Conservation (phyloP, 1,140 invertebrate species). For the Drosophila varians region DNA sequence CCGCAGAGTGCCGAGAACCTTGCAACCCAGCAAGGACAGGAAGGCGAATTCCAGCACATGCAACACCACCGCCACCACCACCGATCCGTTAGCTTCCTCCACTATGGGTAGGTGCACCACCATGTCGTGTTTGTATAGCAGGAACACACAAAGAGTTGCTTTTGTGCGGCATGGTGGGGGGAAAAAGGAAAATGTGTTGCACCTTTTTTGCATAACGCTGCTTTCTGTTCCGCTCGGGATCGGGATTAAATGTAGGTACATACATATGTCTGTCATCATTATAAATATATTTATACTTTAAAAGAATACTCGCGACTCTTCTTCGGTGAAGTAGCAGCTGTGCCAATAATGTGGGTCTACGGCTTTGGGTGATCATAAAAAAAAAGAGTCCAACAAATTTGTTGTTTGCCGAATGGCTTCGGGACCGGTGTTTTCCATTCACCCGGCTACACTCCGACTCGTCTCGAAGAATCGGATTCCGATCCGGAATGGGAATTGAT, state of each 20-base stretch:
- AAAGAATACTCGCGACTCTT: constrained; percentile 26
- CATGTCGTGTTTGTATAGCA: constrained; percentile 48
- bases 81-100: constrained; percentile 58
- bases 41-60: constrained; percentile 58
- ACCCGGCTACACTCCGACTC: neutral
- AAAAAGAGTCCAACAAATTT: constrained; percentile 31
- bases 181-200: constrained; percentile 71
- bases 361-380: constrained; percentile 7
- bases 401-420: constrained; percentile 40
- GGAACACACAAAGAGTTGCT: constrained; percentile 76
- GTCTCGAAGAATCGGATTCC: constrained; percentile 2
- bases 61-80: constrained; percentile 34
- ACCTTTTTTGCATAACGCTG: constrained; percentile 76
- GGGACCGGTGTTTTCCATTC: constrained; percentile 32
- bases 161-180: constrained; percentile 54
- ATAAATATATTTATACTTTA: constrained; percentile 1
- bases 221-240: constrained; percentile 39
- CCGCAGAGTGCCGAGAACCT: constrained; percentile 24
- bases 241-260: constrained; percentile 3
- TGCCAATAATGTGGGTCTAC: constrained; percentile 55
- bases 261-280: constrained; percentile 26
- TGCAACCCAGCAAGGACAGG: constrained; percentile 33
- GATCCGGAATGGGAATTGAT: constrained; percentile 21
- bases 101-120: constrained; percentile 15
- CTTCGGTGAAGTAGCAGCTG: constrained; percentile 56